phyloP scores from a whole-genome alignment of 2,888 invertebrate genomes.

The Thysanoteuthis rhombus region DNA sequence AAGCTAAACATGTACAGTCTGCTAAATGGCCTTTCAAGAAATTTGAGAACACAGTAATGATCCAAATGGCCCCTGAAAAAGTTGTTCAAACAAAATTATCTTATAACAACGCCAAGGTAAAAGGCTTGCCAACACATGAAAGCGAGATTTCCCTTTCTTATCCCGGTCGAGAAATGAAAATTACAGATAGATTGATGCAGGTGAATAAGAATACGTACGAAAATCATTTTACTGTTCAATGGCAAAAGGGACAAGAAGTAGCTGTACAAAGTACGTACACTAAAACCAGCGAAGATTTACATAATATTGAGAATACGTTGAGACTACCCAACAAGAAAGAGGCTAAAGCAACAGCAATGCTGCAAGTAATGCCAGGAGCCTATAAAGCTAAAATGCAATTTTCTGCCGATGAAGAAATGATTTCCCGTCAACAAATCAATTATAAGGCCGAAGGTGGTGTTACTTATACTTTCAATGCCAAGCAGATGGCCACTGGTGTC shows the following conservation, averaged over 20 bases:
- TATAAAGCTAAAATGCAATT: not conserved
- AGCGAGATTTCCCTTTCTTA: slow-evolving; percentile 18
- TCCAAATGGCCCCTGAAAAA: not conserved
- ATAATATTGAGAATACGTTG: not conserved
- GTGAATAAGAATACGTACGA: not conserved
- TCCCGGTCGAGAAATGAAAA: slow-evolving; percentile 28
- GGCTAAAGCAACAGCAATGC: not conserved
- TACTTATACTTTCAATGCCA: not conserved
- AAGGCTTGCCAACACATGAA: slow-evolving; percentile 23
- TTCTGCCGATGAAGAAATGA: not conserved
- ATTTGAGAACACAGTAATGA: not conserved
- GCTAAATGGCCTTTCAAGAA: not conserved
- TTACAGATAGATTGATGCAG: slow-evolving; percentile 29
- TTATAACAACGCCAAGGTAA: not conserved
- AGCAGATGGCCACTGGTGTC: not conserved
- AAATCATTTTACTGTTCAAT: slow-evolving; percentile 14
- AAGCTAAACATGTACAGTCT: slow-evolving; percentile 20
- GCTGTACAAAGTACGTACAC: slow-evolving; percentile 15
- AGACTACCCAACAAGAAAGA: not conserved
- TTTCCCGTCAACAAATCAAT: not conserved
- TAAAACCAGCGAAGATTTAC: not conserved
- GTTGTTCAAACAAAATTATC: not conserved
- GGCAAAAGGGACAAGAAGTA: slow-evolving; percentile 1
- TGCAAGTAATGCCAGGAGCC: not conserved
- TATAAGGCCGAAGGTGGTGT: not conserved